phyloP scores from a whole-genome alignment of 2,797 vertebrate genomes.

The Novumbra hubbsi region DNA sequence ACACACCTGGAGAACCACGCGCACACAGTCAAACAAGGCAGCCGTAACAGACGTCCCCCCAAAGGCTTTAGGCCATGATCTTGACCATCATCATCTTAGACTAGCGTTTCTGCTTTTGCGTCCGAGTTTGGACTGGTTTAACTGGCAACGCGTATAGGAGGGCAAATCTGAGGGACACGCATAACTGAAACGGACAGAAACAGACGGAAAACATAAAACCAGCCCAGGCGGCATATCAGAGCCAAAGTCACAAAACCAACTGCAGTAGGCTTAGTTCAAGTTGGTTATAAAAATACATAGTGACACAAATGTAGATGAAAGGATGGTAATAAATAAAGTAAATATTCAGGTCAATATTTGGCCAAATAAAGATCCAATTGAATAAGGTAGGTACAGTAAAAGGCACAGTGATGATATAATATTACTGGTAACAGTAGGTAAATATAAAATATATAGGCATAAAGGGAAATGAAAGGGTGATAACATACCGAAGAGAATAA shows the following conservation, averaged over 20 bases:
- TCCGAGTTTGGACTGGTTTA: neutral
- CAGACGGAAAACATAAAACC: constrained; percentile 51
- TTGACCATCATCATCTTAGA: neutral
- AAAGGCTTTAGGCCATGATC: neutral
- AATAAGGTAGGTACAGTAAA: neutral
- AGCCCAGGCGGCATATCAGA: constrained; percentile 56
- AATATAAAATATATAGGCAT: constrained; percentile 55
- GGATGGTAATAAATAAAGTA: constrained; percentile 64
- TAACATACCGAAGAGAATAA: constrained; percentile 99
- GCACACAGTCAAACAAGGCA: constrained; percentile 7
- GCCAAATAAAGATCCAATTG: neutral
- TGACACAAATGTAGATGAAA: constrained; percentile 45
- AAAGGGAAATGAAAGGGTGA: constrained; percentile 65
- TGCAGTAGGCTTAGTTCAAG: constrained; percentile 56
- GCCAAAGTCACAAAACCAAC: constrained; percentile 74
- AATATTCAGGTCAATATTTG: neutral
- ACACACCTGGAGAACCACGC: constrained; percentile 79
- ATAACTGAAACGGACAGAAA: neutral
- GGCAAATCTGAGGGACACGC: neutral
- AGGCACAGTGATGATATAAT: constrained; percentile 12
- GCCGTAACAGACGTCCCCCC: no score
- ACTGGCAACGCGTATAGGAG: neutral
- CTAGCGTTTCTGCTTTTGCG: neutral
- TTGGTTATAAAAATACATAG: neutral
- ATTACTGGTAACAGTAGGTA: constrained; percentile 11